Conservation (phyloP, 2,113 vertebrate species). For the Cynopterus brachyotis region DNA sequence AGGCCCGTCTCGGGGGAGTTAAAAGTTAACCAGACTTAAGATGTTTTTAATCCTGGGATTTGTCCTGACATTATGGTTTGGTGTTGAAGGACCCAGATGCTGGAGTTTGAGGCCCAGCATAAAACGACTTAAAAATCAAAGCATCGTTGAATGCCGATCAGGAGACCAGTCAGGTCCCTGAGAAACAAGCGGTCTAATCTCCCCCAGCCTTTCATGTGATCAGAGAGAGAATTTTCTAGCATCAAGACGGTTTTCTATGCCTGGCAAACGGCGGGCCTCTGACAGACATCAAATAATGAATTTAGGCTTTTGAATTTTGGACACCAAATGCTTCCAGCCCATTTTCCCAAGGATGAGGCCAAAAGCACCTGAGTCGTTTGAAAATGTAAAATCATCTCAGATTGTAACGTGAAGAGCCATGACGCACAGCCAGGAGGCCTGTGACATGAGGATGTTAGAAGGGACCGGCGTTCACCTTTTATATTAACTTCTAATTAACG, state of each 20-base stretch:
- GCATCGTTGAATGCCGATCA: background rate
- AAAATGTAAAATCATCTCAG: background rate
- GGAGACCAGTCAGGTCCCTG: background rate
- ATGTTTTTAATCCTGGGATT: conserved; percentile 71
- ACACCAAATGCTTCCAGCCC: background rate
- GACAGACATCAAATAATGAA: background rate
- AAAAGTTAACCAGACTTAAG: conserved; percentile 68
- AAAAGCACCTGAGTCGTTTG: background rate
- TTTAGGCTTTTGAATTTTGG: background rate
- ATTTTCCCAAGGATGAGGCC: conserved; percentile 4
- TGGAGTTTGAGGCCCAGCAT: background rate
- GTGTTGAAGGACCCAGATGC: conserved; percentile 47
- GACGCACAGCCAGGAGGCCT: background rate
- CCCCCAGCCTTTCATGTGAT: background rate
- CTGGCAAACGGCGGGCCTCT: background rate
- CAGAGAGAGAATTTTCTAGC: background rate
- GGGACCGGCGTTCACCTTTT: background rate
- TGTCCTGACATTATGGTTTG: conserved; percentile 56
- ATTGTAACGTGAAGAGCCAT: background rate
- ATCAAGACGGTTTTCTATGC: background rate
- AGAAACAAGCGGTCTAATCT: background rate
- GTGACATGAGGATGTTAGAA: background rate
- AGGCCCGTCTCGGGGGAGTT: conserved; percentile 56
- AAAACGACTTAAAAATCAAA: conserved; percentile 59
- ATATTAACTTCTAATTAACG: background rate